A percentile compares a stretch with the other conserved stretches of the same genome.
These are phyloP conservation scores for Chionomys nivalis DNA, from an alignment of 2,113 vertebrate species.

Conservation along the genomic window DNA sequence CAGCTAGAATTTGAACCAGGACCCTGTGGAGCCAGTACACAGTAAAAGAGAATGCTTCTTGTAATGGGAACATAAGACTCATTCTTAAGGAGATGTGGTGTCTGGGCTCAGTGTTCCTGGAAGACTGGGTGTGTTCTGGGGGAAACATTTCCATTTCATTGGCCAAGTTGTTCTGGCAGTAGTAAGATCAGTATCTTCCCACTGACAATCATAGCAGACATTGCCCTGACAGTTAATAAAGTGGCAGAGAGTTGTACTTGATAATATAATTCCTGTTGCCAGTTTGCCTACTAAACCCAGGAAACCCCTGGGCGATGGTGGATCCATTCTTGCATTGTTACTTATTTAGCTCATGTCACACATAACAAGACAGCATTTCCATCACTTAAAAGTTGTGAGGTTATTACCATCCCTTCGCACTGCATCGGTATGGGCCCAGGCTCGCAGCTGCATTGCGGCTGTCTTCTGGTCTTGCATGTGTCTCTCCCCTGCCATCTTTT, in stretches of 20 bases:
- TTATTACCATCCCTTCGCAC: constrained; percentile 72
- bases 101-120: not conserved
- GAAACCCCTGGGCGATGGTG: constrained; percentile 82
- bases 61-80: not conserved
- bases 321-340: constrained; percentile 77
- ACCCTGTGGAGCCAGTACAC: not conserved
- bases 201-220: constrained; percentile 70
- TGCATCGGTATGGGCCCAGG: constrained; percentile 35
- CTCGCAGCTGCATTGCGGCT: constrained; percentile 60
- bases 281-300: constrained; percentile 80
- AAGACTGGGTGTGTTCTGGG: constrained; percentile 7
- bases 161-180: constrained; percentile 66
- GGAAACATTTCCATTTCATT: constrained; percentile 26
- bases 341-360: constrained; percentile 84
- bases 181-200: constrained; percentile 70
- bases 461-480: constrained; percentile 11
- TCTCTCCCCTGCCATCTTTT: not conserved
- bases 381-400: constrained; percentile 75
- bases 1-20: not conserved
- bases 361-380: constrained; percentile 82
- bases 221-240: constrained; percentile 85
- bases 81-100: not conserved
- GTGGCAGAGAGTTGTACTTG: constrained; percentile 73
- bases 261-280: constrained; percentile 83
- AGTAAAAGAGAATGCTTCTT: not conserved